These are phyloP conservation scores for Pseudomyrmex sp. DNA, from an alignment of 1,140 invertebrate genomes.

Conservation along the genomic window DNA sequence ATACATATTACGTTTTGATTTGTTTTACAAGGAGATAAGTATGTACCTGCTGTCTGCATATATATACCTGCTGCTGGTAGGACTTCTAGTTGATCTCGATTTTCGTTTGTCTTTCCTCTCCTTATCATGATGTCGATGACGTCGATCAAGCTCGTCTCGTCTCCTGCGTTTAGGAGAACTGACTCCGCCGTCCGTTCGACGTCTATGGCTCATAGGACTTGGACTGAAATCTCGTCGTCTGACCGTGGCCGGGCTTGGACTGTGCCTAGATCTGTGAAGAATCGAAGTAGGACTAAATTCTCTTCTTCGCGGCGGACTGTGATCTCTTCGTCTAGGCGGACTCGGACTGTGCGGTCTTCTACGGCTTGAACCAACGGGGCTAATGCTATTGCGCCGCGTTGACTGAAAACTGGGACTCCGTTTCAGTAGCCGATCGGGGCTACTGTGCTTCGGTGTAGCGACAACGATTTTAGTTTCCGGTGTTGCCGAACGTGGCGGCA, in stretches of 20 bases:
- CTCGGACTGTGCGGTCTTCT: constrained; percentile 81
- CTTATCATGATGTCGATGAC: constrained; percentile 83
- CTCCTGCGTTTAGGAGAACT: constrained; percentile 81
- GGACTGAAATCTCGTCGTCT: constrained; percentile 79
- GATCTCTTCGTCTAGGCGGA: constrained; percentile 78
- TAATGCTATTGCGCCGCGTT: constrained; percentile 63
- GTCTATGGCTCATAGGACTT: constrained; percentile 73
- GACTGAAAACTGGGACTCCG: constrained; percentile 76
- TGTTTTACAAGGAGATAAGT: neutral
- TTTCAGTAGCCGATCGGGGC: constrained; percentile 75
- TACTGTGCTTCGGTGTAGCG: constrained; percentile 67
- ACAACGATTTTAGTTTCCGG: constrained; percentile 74
- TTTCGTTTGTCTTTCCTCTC: constrained; percentile 83
- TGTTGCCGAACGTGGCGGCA: constrained; percentile 85
- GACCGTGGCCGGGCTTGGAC: constrained; percentile 76
- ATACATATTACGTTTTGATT: neutral
- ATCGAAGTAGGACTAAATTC: constrained; percentile 80
- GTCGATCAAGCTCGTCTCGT: constrained; percentile 81
- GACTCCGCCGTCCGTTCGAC: constrained; percentile 70
- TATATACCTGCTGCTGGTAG: constrained; percentile 74
- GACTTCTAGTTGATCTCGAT: constrained; percentile 77
- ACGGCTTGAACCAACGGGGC: constrained; percentile 70
- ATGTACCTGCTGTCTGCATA: neutral
- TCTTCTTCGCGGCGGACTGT: constrained; percentile 79
- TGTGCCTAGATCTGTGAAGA: constrained; percentile 78